phyloP scores from a whole-genome alignment of 2,113 vertebrate genomes.

The Natator depressus region DNA sequence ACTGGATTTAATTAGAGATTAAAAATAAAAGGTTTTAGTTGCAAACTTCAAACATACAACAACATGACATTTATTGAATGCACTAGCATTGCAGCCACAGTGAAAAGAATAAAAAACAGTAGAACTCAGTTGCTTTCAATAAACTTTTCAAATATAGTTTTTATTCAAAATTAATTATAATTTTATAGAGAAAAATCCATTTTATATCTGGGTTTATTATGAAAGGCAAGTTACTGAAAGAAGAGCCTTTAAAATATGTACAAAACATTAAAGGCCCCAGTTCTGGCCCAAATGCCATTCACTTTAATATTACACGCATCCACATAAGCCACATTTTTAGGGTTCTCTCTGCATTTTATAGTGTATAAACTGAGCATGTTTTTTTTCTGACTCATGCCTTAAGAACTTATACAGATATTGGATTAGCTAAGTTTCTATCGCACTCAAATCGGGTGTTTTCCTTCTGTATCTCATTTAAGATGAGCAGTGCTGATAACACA shows the following conservation, averaged over 20 bases:
- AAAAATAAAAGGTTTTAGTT: constrained; percentile 75
- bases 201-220: rapidly evolving
- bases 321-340: not conserved
- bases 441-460: constrained; percentile 51
- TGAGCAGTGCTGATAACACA: constrained; percentile 54
- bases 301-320: not conserved
- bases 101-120: not conserved
- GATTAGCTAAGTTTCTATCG: not conserved
- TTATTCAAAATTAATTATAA: not conserved
- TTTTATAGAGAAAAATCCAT: not conserved
- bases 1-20: constrained; percentile 89
- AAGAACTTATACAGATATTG: not conserved
- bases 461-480: constrained; percentile 54
- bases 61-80: constrained; percentile 68
- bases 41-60: constrained; percentile 80
- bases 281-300: not conserved
- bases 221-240: rapidly evolving
- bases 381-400: not conserved
- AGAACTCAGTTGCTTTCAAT: not conserved
- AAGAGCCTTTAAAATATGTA: not conserved
- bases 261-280: not conserved
- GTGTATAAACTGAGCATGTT: not conserved
- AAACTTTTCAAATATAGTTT: constrained; percentile 19
- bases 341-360: not conserved
- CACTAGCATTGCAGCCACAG: rapidly evolving